A percentile compares a stretch with the other conserved stretches of the same genome.
Conservation (phyloP, 2,113 vertebrate genomes). For the Halichoeres trimaculatus region DNA sequence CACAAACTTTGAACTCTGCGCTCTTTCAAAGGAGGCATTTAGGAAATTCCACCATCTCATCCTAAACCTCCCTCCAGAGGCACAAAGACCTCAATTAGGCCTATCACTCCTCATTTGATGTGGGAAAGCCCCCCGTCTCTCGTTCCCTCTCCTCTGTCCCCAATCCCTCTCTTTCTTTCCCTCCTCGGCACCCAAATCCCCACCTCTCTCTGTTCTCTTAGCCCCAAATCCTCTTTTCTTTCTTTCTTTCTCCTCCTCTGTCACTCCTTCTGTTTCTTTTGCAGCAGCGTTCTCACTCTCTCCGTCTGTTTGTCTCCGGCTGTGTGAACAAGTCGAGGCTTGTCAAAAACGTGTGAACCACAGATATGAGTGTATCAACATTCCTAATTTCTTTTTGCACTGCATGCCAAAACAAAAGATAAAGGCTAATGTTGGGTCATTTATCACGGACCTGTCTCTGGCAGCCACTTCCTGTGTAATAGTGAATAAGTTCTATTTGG, state of each 20-base stretch:
- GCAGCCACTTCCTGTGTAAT: constrained; percentile 62
- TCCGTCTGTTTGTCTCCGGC: constrained; percentile 45
- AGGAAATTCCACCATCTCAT: constrained; percentile 84
- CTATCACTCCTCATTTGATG: constrained; percentile 83
- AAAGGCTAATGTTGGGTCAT: constrained; percentile 74
- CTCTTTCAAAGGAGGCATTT: constrained; percentile 82
- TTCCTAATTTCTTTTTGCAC: constrained; percentile 83
- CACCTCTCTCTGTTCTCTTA: constrained; percentile 57
- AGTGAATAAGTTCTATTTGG: constrained; percentile 73
- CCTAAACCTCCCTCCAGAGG: constrained; percentile 81
- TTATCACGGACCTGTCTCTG: constrained; percentile 69
- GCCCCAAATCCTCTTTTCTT: constrained; percentile 72
- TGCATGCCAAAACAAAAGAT: constrained; percentile 79
- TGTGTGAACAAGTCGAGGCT: constrained; percentile 76
- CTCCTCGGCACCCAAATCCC: constrained; percentile 67
- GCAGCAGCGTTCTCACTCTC: constrained; percentile 41
- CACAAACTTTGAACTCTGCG: constrained; percentile 80
- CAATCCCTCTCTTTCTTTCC: constrained; percentile 67
- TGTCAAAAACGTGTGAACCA: constrained; percentile 79
- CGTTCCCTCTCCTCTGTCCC: constrained; percentile 69
- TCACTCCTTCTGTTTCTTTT: constrained; percentile 51
- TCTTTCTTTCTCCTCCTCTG: constrained; percentile 30
- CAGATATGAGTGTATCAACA: constrained; percentile 84
- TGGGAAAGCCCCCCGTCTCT: constrained; percentile 82
- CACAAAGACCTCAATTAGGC: constrained; percentile 84